Evolutionary conservation across 2,797 vertebrate genomes (phyloP).

Genomic region (Crotalus adamanteus): DNA sequence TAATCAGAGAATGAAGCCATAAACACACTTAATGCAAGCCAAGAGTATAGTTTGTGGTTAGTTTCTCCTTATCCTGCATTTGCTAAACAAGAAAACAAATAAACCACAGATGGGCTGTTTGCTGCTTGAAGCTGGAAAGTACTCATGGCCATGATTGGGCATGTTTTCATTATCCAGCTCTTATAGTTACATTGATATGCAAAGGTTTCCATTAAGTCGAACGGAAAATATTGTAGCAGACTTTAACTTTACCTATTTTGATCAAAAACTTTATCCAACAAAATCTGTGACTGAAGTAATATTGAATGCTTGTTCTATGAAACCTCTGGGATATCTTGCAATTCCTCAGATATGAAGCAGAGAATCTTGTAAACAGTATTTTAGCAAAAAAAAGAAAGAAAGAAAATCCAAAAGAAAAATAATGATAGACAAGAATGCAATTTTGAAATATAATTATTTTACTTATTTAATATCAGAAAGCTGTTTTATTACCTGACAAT

Average conservation of each 20-base stretch:
- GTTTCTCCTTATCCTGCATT: background rate
- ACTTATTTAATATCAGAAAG: background rate
- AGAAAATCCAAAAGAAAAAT: constrained; percentile 46
- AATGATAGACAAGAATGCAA: constrained; percentile 56
- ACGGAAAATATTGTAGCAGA: background rate
- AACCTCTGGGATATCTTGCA: constrained; percentile 66
- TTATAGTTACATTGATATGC: background rate
- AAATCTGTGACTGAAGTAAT: constrained; percentile 84
- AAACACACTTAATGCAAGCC: background rate
- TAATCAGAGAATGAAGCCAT: background rate
- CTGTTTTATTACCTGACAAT: background rate
- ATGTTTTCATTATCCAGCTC: background rate
- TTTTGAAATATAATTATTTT: constrained; percentile 33
- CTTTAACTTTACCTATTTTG: constrained; percentile 74
- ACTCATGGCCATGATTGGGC: background rate
- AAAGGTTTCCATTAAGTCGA: background rate
- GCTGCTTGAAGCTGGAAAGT: background rate
- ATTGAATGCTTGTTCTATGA: constrained; percentile 72
- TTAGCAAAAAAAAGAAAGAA: constrained; percentile 22
- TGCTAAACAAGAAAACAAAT: background rate
- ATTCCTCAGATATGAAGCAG: constrained; percentile 63
- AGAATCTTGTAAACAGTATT: constrained; percentile 67
- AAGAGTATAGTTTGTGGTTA: background rate
- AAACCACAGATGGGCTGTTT: background rate
- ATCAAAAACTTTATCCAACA: constrained; percentile 79